Evolutionary conservation across 2,888 invertebrate genomes (phyloP), one percentile per base, ranked within the genome.

Genomic region (Trachelus tabidus): DNA sequence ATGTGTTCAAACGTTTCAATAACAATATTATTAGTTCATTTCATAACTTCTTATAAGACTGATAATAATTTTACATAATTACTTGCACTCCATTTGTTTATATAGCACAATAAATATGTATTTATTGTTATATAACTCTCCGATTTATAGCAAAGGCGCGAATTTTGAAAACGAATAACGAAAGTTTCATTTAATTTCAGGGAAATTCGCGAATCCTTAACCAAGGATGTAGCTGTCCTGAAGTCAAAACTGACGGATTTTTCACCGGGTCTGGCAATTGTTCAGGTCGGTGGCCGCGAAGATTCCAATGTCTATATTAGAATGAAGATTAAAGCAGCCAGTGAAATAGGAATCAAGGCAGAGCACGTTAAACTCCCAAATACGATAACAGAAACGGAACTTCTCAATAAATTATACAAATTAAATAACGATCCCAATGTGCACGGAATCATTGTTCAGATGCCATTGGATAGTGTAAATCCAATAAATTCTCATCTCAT

Each of bases 241-340:
- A 93, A 93, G 75, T 89, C 92, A 77, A 91, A 92, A 81, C 87
- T 94, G 78, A 93, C 95, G 3, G 92, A 93, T 80, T 97, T 96
- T 90, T 91, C 92, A 82, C 96, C 96, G 0, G 95, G 96, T 23
- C 93, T 99, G 83, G 97, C 98, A 34, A 98, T 99, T 89, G 96
- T 99, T 73, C 96, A 99, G 94, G 99, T 99, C 80, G 99, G 99
- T 15, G 96, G 96, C 1, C 94, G 99, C 1, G 98, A 98, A 91
- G 99, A 99, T 92, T 99, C 99, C 73, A 99, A 99, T 93, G 98
- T 99, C 9, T 99, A 99, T 92, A 99, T 99, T 89, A 94, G 97
- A 68, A 98, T 97, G 96, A 99, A 99, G 93, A 94, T 98, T 78
- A 97, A 96, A 91, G 97, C 98, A 0, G 99, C 99, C 0, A 94